Percentiles rank a stretch among this genome's conserved stretches.
Evolutionary conservation across 2,888 invertebrate genomes (phyloP).

Genomic region (Troilus luridus): DNA sequence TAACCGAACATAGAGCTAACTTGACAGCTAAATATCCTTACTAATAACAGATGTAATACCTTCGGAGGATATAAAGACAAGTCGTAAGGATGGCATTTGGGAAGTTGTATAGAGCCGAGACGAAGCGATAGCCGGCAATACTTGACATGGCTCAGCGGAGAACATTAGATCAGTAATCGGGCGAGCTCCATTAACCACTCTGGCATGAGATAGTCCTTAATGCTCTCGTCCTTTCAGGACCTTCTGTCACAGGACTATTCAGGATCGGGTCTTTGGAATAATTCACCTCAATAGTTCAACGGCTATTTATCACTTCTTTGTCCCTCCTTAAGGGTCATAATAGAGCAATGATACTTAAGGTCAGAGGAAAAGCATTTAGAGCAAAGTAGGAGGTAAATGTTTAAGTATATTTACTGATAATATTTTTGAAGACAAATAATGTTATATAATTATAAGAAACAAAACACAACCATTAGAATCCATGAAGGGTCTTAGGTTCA

Average conservation of each 20-base stretch:
- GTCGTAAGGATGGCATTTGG: neutral
- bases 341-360: neutral
- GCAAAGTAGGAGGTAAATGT: neutral
- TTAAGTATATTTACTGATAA: no score
- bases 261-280: neutral
- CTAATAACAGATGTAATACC: neutral
- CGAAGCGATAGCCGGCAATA: neutral
- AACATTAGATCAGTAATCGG: slow-evolving; percentile 20
- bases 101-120: neutral
- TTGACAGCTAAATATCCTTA: neutral
- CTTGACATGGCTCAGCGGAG: slow-evolving; percentile 12
- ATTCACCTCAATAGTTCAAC: neutral
- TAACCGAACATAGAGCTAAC: neutral
- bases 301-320: slow-evolving; percentile 23
- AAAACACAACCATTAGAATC: no score
- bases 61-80: neutral
- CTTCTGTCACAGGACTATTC: neutral
- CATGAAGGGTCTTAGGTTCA: no score
- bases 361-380: neutral
- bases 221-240: neutral
- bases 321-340: neutral
- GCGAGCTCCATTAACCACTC: slow-evolving; percentile 23
- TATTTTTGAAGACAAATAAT: neutral
- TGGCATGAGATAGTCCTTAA: slow-evolving; percentile 18
- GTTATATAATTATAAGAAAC: neutral